phyloP scores from a whole-genome alignment of 2,113 vertebrate genomes.

The Neogale vison region DNA sequence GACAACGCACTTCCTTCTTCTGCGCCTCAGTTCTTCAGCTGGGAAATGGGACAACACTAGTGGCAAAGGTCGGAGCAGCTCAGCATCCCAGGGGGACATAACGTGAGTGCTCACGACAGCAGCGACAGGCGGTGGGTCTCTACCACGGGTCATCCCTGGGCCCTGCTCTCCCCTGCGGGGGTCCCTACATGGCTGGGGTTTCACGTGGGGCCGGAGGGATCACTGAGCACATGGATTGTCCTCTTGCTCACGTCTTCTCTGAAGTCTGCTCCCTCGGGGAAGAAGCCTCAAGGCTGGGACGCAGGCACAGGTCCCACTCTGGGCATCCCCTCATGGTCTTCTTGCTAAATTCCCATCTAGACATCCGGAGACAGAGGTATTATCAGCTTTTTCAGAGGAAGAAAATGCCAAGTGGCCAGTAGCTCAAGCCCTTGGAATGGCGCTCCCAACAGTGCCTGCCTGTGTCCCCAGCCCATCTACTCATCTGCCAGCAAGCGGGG shows the following conservation, averaged over 20 bases:
- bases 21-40: background rate
- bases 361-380: background rate
- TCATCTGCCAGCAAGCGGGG: no score
- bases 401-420: background rate
- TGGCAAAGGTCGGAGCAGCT: background rate
- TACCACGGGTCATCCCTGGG: no score
- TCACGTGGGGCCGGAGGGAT: no score
- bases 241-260: background rate
- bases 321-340: background rate
- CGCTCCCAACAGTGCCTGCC: background rate
- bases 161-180: rapidly evolving
- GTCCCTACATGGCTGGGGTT: background rate
- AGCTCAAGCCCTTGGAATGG: background rate
- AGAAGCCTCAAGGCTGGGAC: background rate
- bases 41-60: background rate
- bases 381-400: background rate
- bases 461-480: background rate
- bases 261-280: no score
- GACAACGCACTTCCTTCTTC: background rate
- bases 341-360: background rate
- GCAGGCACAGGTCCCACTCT: background rate
- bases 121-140: background rate
- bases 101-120: background rate
- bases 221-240: background rate
- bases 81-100: background rate